These are phyloP conservation scores for Parnassius glacialis DNA, from an alignment of 2,888 invertebrate genomes.

Conservation along the genomic window DNA sequence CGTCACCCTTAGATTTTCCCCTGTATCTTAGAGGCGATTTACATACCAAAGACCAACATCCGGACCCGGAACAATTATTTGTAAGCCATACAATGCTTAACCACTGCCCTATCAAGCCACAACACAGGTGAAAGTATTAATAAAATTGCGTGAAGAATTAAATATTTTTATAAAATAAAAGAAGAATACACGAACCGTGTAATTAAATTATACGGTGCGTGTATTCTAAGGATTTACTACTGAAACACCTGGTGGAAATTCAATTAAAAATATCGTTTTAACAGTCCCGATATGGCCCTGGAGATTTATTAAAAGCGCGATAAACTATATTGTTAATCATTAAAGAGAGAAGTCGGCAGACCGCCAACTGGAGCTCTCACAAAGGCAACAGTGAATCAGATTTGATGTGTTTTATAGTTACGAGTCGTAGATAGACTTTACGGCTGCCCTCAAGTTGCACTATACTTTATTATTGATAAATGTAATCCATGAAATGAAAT, in stretches of 20 bases:
- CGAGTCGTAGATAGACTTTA: conserved; percentile 59
- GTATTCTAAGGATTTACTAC: conserved; percentile 52
- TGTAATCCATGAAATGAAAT: conserved; percentile 20
- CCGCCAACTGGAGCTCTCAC: conserved; percentile 54
- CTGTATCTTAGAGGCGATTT: no score
- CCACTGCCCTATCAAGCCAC: no score
- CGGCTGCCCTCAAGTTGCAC: conserved; percentile 43
- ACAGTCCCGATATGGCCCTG: conserved; percentile 47
- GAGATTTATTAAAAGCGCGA: conserved; percentile 61
- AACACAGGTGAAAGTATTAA: no score
- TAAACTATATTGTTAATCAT: conserved; percentile 54
- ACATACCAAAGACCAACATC: no score
- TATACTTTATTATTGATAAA: conserved; percentile 12
- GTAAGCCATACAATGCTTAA: no score
- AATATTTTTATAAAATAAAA: no score
- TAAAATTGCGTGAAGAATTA: not conserved
- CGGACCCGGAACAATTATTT: no score
- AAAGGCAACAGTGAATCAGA: conserved; percentile 65
- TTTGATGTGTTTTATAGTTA: conserved; percentile 68
- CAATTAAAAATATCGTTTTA: conserved; percentile 67
- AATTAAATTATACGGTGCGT: no score
- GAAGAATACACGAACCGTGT: conserved; percentile 8
- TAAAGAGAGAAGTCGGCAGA: conserved; percentile 49
- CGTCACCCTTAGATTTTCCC: no score
- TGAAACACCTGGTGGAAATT: conserved; percentile 61